A percentile compares a stretch with the other conserved stretches of the same genome.
These are phyloP conservation scores for Pangasius larnaudii DNA, from an alignment of 2,797 vertebrate genomes.

Conservation along the genomic window DNA sequence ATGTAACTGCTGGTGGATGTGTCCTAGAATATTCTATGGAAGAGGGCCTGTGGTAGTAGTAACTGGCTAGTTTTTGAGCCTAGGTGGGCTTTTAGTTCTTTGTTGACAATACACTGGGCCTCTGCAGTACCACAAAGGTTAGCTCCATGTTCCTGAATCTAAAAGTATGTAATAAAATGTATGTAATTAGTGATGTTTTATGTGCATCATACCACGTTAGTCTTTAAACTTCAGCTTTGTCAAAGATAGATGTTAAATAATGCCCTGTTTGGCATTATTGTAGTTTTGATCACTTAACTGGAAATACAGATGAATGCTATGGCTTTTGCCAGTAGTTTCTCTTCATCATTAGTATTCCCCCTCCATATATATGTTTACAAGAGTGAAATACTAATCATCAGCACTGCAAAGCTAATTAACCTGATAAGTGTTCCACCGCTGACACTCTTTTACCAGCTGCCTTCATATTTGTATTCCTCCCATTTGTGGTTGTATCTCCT, in stretches of 20 bases:
- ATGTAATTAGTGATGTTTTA: background rate
- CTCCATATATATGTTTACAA: background rate
- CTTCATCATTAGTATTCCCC: background rate
- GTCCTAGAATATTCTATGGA: constrained; percentile 41
- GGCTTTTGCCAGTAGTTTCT: background rate
- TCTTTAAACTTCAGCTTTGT: background rate
- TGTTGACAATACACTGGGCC: background rate
- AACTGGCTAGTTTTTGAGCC: constrained; percentile 4
- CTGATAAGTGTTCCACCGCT: background rate
- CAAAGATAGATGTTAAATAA: background rate
- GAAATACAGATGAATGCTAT: background rate
- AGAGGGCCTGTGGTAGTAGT: constrained; percentile 1
- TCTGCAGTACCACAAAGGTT: background rate
- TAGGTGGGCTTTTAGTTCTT: constrained; percentile 28
- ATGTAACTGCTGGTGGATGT: background rate
- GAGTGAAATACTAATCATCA: background rate
- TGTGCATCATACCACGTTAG: no score
- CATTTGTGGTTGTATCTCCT: background rate
- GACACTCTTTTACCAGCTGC: background rate
- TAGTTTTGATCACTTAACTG: background rate
- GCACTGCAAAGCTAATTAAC: background rate
- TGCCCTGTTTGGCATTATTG: background rate
- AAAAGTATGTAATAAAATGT: background rate
- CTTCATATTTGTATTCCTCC: background rate
- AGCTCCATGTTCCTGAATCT: background rate